Percentiles rank a stretch among this genome's conserved stretches.
Conservation (phyloP, 2,797 vertebrate genomes). For the Oreonectes daqikongensis region DNA sequence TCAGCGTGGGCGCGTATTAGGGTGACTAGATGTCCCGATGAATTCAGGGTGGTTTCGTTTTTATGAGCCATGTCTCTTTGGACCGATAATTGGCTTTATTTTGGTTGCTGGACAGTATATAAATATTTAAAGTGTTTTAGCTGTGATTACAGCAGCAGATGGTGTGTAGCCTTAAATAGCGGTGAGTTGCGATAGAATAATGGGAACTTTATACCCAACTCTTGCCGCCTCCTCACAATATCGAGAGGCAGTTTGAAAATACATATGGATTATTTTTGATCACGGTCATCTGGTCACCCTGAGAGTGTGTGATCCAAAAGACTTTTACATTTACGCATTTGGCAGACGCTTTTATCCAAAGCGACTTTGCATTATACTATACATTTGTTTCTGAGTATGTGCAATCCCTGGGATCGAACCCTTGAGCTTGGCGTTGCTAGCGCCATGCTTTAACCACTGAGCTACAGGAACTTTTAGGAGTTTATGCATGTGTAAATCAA, state of each 20-base stretch:
- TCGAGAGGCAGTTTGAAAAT: background rate
- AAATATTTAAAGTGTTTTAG: background rate
- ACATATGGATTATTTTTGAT: background rate
- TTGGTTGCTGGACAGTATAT: too few relatives aligned
- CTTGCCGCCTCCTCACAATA: background rate
- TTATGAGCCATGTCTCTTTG: background rate
- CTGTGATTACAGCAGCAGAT: background rate
- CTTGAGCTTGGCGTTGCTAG: too few relatives aligned
- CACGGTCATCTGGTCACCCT: conserved; percentile 4
- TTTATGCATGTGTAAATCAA: conserved; percentile 50
- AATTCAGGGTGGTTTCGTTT: conserved; percentile 6
- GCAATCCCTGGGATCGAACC: too few relatives aligned
- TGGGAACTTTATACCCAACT: background rate
- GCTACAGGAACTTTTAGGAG: too few relatives aligned
- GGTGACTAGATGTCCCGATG: conserved; percentile 4
- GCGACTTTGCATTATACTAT: too few relatives aligned
- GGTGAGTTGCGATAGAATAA: background rate
- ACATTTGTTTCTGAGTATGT: too few relatives aligned
- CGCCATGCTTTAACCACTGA: too few relatives aligned
- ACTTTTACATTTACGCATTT: too few relatives aligned
- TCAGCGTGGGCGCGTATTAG: background rate
- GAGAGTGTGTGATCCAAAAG: conserved; percentile 23
- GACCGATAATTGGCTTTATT: background rate
- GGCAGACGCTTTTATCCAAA: too few relatives aligned
- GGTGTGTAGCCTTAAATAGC: background rate